These are phyloP conservation scores for Trichoplusia ni DNA, from an alignment of 1,140 invertebrate species.

Conservation along the genomic window DNA sequence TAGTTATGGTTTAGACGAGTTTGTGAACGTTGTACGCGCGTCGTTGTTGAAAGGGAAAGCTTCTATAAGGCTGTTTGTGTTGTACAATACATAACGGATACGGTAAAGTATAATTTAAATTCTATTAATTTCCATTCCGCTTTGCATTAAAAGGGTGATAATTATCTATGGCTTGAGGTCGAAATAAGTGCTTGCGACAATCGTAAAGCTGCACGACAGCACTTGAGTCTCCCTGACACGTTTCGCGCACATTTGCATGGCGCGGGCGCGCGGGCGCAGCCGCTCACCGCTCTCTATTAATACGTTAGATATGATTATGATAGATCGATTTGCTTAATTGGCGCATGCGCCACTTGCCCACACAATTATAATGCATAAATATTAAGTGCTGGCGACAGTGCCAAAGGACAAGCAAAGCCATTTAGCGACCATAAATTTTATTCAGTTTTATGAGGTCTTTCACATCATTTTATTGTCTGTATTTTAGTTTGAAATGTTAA, in stretches of 20 bases:
- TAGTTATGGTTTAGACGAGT: conserved; percentile 14
- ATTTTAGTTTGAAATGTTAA: conserved; percentile 17
- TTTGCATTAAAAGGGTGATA: conserved; percentile 1
- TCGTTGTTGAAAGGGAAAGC: conserved; percentile 18
- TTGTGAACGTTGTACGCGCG: neutral
- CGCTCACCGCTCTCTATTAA: conserved; percentile 34
- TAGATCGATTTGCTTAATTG: conserved; percentile 38
- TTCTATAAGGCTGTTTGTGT: neutral
- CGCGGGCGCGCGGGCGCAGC: conserved; percentile 34
- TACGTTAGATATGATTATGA: conserved; percentile 35
- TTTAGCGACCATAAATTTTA: conserved; percentile 21
- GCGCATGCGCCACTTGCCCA: conserved; percentile 26
- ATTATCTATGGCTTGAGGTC: neutral
- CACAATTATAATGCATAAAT: conserved; percentile 31
- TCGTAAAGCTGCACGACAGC: neutral
- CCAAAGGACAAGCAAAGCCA: conserved; percentile 15
- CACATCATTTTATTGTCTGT: conserved; percentile 19
- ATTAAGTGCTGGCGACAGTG: conserved; percentile 14
- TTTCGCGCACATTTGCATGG: conserved; percentile 45
- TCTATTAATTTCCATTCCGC: neutral
- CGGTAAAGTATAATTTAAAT: conserved; percentile 7
- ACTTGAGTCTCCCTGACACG: conserved; percentile 47
- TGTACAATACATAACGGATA: neutral
- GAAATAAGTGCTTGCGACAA: conserved; percentile 18
- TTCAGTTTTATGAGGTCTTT: conserved; percentile 22